Conservation (phyloP, 2,888 invertebrate genomes). For the Dasypogon diadema region DNA sequence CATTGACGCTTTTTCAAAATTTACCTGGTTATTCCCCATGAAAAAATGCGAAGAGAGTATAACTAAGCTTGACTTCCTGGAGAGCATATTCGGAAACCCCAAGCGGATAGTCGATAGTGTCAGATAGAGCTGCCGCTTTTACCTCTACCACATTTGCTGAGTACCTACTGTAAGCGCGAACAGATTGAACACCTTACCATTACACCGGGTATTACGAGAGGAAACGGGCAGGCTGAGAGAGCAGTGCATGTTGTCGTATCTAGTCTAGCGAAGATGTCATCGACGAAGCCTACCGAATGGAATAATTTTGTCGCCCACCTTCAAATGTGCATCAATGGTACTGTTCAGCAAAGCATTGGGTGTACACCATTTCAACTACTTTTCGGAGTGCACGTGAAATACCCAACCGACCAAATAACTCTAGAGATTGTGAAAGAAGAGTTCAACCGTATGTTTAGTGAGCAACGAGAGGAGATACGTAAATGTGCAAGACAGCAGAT, state of each 20-base stretch:
- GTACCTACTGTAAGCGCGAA: no score
- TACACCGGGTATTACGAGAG: no score
- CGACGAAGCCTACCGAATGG: no score
- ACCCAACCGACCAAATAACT: neutral
- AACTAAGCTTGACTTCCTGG: no score
- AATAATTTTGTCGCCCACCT: no score
- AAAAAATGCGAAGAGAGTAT: neutral
- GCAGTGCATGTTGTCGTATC: no score
- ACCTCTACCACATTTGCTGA: no score
- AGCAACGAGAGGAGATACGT: neutral
- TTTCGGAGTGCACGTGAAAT: neutral
- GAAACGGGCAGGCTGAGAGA: no score
- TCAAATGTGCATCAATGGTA: neutral
- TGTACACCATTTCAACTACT: neutral
- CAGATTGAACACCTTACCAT: no score
- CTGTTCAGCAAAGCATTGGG: neutral
- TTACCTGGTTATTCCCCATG: conserved; percentile 62
- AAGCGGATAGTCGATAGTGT: neutral
- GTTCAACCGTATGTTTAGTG: neutral
- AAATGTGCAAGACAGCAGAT: neutral
- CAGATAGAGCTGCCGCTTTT: neutral
- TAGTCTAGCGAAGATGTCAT: no score
- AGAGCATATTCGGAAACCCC: neutral
- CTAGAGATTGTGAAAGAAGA: neutral
- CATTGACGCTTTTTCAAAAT: conserved; percentile 62